A percentile compares a stretch with the other conserved stretches of the same genome.
phyloP scores from a whole-genome alignment of 2,797 vertebrate species.

The Sardinella longiceps region DNA sequence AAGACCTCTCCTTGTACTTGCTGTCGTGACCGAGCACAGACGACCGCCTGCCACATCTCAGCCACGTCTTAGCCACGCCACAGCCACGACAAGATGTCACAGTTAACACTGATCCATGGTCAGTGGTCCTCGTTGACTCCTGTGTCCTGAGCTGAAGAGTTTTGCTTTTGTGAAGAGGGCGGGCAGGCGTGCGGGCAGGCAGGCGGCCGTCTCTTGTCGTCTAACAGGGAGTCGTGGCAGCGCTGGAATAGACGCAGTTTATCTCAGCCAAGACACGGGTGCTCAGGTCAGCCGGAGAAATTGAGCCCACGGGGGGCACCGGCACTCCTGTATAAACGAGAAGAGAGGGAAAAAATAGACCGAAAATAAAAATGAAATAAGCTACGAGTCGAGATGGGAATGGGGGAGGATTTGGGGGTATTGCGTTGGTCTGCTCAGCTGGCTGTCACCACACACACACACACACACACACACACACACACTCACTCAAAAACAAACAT shows the following conservation, averaged over 20 bases:
- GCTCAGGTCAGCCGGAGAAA: conserved; percentile 5
- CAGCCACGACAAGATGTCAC: background rate
- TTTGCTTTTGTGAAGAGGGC: background rate
- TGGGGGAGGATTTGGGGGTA: background rate
- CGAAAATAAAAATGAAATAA: background rate
- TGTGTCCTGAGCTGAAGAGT: background rate
- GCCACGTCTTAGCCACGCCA: background rate
- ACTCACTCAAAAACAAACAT: background rate
- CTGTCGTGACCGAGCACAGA: background rate
- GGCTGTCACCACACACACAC: background rate
- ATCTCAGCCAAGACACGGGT: background rate
- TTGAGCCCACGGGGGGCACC: background rate
- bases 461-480: conserved; percentile 14
- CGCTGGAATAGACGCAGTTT: background rate
- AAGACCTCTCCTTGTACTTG: background rate
- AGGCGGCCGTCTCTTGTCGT: background rate
- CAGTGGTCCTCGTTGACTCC: background rate
- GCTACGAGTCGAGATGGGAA: background rate
- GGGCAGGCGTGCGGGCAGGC: too few species aligned
- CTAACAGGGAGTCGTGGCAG: background rate
- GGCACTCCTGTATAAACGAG: background rate
- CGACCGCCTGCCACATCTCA: background rate
- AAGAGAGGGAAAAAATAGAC: background rate
- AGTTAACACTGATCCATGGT: background rate
- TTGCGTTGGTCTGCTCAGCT: conserved; percentile 2